Evolutionary conservation across 2,113 vertebrate species (phyloP).

Genomic region (Mastomys natalensis): DNA sequence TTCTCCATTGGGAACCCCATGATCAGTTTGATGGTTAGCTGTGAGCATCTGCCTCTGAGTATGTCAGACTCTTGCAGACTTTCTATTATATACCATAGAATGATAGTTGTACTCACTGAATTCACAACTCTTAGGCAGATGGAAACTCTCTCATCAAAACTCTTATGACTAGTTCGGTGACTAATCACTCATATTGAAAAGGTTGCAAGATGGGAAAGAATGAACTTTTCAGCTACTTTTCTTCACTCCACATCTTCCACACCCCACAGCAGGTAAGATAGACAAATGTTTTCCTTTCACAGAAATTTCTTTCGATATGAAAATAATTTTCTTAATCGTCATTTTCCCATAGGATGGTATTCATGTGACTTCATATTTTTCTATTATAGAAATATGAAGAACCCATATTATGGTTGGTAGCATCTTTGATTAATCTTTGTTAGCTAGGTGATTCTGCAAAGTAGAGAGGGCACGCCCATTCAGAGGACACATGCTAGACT

Average conservation of each 20-base stretch:
- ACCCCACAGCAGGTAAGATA: not conserved
- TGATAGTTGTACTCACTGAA: slow-evolving; percentile 46
- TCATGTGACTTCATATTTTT: slow-evolving; percentile 23
- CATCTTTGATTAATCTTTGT: not conserved
- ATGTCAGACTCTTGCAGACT: no score
- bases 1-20: no score
- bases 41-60: no score
- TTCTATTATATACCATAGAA: not conserved
- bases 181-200: slow-evolving; percentile 64
- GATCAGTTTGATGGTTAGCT: no score
- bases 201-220: slow-evolving; percentile 64
- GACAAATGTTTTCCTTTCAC: not conserved
- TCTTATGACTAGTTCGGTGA: slow-evolving; percentile 46
- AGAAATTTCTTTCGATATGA: not conserved
- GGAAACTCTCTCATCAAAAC: slow-evolving; percentile 58
- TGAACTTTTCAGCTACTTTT: slow-evolving; percentile 72
- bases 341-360: slow-evolving; percentile 9
- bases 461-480: not conserved
- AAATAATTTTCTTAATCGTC: slow-evolving; percentile 25
- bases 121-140: slow-evolving; percentile 53
- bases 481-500: not conserved
- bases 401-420: not conserved
- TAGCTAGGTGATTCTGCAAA: slow-evolving; percentile 9
- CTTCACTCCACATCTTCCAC: slow-evolving; percentile 40
- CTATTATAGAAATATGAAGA: not conserved